phyloP scores from a whole-genome alignment of 2,113 vertebrate species.

The Etheostoma spectabile region DNA sequence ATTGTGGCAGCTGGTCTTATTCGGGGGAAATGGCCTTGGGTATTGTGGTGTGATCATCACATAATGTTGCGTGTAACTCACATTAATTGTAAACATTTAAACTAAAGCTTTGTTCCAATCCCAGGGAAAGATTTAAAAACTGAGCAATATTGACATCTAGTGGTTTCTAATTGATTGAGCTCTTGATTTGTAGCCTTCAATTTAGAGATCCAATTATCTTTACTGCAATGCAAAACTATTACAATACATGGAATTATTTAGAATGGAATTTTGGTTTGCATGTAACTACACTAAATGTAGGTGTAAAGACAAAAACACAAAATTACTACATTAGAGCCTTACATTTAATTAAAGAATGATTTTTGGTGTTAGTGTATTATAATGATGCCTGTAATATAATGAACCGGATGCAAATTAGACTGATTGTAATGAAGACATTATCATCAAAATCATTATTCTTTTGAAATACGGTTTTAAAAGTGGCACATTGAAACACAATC shows the following conservation, averaged over 20 bases:
- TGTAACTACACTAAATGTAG: too few relatives aligned
- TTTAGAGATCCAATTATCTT: not conserved
- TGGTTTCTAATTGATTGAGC: conserved; percentile 20
- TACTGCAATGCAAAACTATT: not conserved
- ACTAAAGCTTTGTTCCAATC: conserved; percentile 1
- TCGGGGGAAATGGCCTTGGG: conserved; percentile 50
- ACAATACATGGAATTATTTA: not conserved
- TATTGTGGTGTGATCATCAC: conserved; percentile 41
- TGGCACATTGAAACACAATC: too few relatives aligned
- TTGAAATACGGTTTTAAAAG: too few relatives aligned
- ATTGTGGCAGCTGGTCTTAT: conserved; percentile 50
- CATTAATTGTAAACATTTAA: conserved; percentile 30
- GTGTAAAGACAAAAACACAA: too few relatives aligned
- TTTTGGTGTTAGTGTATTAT: not conserved
- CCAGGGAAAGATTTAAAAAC: conserved; percentile 32
- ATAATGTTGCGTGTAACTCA: conserved; percentile 21
- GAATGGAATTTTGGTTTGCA: too few relatives aligned
- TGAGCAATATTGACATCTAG: conserved; percentile 69
- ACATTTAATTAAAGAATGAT: too few relatives aligned
- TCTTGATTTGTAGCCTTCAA: not conserved
- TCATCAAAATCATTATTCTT: too few relatives aligned
- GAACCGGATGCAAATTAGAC: not conserved
- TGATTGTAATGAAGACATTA: not conserved
- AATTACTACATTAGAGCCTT: too few relatives aligned
- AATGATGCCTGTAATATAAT: not conserved